These are phyloP conservation scores for Helogale parvula DNA, from an alignment of 2,113 vertebrate species.

Conservation along the genomic window DNA sequence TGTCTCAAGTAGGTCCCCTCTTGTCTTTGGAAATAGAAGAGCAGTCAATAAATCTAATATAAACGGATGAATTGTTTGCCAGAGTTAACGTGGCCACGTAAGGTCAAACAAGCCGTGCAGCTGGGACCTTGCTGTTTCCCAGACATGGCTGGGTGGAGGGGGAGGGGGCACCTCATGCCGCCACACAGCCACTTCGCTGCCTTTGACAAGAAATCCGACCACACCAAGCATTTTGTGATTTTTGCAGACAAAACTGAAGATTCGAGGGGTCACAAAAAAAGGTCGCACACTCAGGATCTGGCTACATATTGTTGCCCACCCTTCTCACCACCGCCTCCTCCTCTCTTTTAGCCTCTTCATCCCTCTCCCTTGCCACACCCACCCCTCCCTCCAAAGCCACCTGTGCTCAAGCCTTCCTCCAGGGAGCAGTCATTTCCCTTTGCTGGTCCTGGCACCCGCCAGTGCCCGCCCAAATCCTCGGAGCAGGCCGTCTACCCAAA, in stretches of 20 bases:
- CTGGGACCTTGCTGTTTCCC: neutral
- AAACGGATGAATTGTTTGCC: neutral
- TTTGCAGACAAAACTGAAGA: neutral
- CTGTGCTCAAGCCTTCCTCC: neutral
- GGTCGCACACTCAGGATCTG: neutral
- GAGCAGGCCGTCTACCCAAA: neutral
- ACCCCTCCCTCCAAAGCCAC: too few relatives aligned
- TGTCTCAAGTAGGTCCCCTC: neutral
- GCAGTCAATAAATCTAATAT: neutral
- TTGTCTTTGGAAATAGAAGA: neutral
- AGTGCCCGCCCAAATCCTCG: neutral
- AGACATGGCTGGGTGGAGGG: neutral
- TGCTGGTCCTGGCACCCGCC: neutral
- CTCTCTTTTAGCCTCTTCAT: neutral
- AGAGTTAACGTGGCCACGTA: neutral
- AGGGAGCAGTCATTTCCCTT: neutral
- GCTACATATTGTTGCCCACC: neutral
- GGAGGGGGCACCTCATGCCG: accelerated
- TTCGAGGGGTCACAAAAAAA: neutral
- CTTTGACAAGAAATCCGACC: neutral
- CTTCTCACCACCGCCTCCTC: neutral
- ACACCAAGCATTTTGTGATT: neutral
- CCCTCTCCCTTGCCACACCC: neutral
- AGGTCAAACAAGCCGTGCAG: neutral
- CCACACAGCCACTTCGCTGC: neutral